Evolutionary conservation across 1,140 invertebrate species (phyloP).

Genomic region (Drosophila varians): DNA sequence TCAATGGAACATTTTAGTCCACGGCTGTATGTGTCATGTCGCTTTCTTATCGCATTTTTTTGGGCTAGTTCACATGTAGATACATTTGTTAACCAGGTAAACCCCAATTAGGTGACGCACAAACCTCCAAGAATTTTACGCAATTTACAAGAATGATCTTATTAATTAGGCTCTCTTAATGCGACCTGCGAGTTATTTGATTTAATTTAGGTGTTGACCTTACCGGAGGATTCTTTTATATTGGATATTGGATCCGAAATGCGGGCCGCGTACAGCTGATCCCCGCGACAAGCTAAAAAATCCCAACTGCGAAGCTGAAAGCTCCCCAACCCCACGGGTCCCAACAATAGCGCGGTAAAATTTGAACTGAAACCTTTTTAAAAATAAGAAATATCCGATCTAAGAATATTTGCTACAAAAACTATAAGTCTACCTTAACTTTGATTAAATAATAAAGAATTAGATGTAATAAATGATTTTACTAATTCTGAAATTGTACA

Average conservation of each 20-base stretch:
- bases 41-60: conserved; percentile 46
- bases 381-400: too few species aligned
- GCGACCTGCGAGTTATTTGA: too few species aligned
- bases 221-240: neutral
- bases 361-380: neutral
- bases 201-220: neutral
- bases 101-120: neutral
- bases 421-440: too few species aligned
- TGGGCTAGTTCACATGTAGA: conserved; percentile 5
- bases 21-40: conserved; percentile 56
- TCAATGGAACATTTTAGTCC: conserved; percentile 54
- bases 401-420: too few species aligned
- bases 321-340: neutral
- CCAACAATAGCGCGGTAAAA: neutral
- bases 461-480: too few species aligned
- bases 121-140: neutral
- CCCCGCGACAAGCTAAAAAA: conserved; percentile 18
- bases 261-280: conserved; percentile 6
- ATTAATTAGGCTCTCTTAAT: too few species aligned
- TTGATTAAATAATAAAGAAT: too few species aligned
- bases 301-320: neutral
- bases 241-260: conserved; percentile 4
- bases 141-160: too few species aligned
- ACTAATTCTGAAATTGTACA: too few species aligned
- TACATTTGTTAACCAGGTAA: neutral